phyloP scores from a whole-genome alignment of 2,113 vertebrate species.

The Tachysurus fulvidraco region DNA sequence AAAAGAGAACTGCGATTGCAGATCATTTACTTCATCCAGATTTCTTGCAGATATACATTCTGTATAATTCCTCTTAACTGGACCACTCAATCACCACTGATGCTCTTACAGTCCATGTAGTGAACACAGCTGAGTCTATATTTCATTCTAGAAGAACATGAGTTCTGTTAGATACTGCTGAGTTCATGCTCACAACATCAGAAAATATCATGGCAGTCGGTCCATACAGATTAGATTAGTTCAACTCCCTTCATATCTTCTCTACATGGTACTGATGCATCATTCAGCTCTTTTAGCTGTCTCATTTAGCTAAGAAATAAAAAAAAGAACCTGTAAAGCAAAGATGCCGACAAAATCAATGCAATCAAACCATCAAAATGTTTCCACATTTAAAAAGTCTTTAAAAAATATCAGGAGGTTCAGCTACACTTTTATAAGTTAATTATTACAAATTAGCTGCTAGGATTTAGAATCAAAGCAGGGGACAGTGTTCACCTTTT shows the following conservation, averaged over 20 bases:
- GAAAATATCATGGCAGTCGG: neutral
- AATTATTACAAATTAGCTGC: too few relatives aligned
- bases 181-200: neutral
- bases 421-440: neutral
- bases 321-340: neutral
- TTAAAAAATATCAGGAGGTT: neutral
- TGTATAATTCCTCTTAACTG: neutral
- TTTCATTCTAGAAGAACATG: neutral
- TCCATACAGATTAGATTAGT: neutral
- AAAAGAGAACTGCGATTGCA: conserved; percentile 6
- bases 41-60: neutral
- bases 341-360: too few relatives aligned
- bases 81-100: neutral
- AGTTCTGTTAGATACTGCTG: neutral
- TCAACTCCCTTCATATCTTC: neutral
- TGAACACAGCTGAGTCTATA: neutral
- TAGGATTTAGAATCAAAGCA: neutral
- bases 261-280: neutral
- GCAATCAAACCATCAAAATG: neutral
- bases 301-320: too few relatives aligned
- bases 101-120: neutral
- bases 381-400: neutral
- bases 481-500: neutral
- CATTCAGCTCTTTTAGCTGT: neutral
- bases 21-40: neutral